These are phyloP conservation scores for Nebria brevicollis DNA, from an alignment of 2,888 invertebrate genomes.

Conservation along the genomic window DNA sequence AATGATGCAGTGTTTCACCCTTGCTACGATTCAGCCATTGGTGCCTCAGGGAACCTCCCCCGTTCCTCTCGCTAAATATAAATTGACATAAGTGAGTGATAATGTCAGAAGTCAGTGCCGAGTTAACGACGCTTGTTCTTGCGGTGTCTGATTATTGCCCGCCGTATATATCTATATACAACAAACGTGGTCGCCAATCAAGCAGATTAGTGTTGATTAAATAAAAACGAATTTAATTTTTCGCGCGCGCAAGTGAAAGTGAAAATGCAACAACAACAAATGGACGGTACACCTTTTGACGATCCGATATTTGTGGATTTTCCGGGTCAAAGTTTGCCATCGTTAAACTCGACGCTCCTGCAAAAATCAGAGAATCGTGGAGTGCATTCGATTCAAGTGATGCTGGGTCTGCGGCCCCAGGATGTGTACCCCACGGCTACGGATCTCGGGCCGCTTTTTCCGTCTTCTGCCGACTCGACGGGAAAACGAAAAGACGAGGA, in stretches of 20 bases:
- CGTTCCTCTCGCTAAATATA: conserved; percentile 65
- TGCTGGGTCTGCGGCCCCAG: conserved; percentile 71
- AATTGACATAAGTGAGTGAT: conserved; percentile 63
- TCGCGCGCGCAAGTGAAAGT: conserved; percentile 40
- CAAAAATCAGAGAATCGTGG: conserved; percentile 64
- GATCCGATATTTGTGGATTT: conserved; percentile 85
- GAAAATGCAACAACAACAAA: conserved; percentile 56
- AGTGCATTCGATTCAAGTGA: conserved; percentile 74
- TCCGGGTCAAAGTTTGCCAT: conserved; percentile 66
- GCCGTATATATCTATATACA: conserved; percentile 51
- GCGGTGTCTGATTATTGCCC: conserved; percentile 47
- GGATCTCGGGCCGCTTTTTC: conserved; percentile 59
- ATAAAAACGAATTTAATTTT: conserved; percentile 45
- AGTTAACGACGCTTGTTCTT: conserved; percentile 44
- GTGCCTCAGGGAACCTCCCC: conserved; percentile 51
- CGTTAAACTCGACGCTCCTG: conserved; percentile 60
- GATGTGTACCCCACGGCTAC: conserved; percentile 58
- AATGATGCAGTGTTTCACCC: conserved; percentile 50
- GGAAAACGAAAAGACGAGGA: conserved; percentile 59
- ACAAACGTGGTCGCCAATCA: conserved; percentile 53
- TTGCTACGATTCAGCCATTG: conserved; percentile 47
- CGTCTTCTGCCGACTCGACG: conserved; percentile 54
- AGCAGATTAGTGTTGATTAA: conserved; percentile 51
- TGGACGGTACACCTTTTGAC: conserved; percentile 79
- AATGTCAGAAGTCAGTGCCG: conserved; percentile 62